Evolutionary conservation across 2,888 invertebrate genomes (phyloP).

Genomic region (Cartodere bifasciata): DNA sequence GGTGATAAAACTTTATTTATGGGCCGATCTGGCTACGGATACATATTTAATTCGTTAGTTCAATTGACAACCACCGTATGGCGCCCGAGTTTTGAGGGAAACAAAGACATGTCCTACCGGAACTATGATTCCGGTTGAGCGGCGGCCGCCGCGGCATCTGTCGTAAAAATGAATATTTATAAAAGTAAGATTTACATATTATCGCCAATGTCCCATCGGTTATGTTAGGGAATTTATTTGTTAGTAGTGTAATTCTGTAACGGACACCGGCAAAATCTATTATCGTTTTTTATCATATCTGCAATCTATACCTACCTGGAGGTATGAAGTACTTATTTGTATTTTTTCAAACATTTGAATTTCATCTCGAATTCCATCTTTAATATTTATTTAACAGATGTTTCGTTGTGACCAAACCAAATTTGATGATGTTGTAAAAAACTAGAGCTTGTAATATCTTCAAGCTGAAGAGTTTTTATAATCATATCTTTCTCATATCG

Average conservation of each 20-base stretch:
- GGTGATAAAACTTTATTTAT: constrained; percentile 24
- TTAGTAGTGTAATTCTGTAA: constrained; percentile 17
- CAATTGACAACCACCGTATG: constrained; percentile 29
- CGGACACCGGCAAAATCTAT: too few species aligned
- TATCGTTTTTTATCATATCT: too few species aligned
- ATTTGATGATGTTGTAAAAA: too few species aligned
- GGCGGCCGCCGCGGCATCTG: constrained; percentile 28
- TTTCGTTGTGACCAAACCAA: too few species aligned
- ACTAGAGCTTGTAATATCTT: too few species aligned
- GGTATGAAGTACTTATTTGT: too few species aligned
- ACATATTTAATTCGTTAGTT: constrained; percentile 29
- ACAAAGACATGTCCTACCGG: constrained; percentile 33
- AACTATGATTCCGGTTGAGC: constrained; percentile 34
- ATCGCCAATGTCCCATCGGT: constrained; percentile 25
- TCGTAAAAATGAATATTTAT: constrained; percentile 31
- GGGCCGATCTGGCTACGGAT: constrained; percentile 23
- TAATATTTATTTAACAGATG: too few species aligned
- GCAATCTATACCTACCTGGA: too few species aligned
- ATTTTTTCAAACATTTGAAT: too few species aligned
- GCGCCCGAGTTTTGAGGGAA: constrained; percentile 23
- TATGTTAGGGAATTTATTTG: constrained; percentile 22
- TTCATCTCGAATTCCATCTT: too few species aligned
- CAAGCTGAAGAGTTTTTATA: too few species aligned
- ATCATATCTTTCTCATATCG: too few species aligned
- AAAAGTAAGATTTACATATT: constrained; percentile 29